These are phyloP conservation scores for Struthidea cinerea DNA, from an alignment of 2,113 vertebrate genomes.

Conservation along the genomic window DNA sequence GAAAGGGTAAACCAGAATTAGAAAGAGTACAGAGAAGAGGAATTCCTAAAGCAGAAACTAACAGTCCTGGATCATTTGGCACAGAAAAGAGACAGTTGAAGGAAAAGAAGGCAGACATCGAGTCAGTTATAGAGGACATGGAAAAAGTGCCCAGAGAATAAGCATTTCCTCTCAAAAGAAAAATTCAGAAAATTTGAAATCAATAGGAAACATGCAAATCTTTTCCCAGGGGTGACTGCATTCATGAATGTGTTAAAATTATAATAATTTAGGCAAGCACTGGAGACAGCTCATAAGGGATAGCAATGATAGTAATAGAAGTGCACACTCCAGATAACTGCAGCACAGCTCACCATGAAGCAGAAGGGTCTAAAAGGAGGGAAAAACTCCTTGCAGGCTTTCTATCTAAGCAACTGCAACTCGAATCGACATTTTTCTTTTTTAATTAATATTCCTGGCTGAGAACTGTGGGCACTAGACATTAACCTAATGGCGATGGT, in stretches of 20 bases:
- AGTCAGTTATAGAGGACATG: rapidly evolving
- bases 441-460: not conserved
- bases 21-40: not conserved
- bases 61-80: not conserved
- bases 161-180: not conserved
- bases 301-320: not conserved
- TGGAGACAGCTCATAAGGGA: not conserved
- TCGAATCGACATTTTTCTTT: not conserved
- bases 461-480: rapidly evolving
- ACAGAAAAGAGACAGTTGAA: not conserved
- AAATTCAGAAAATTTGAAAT: not conserved
- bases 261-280: not conserved
- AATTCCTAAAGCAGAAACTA: not conserved
- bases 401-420: not conserved
- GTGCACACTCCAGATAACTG: not conserved
- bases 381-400: not conserved
- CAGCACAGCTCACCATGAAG: not conserved
- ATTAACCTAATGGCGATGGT: rapidly evolving
- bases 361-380: not conserved
- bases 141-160: not conserved
- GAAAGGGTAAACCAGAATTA: not conserved
- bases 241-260: not conserved
- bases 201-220: not conserved
- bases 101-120: not conserved
- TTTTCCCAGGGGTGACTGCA: not conserved